Base-by-base conservation (phyloP, 1,140 invertebrate genomes). In the Cecropterus lyciades region DNA sequence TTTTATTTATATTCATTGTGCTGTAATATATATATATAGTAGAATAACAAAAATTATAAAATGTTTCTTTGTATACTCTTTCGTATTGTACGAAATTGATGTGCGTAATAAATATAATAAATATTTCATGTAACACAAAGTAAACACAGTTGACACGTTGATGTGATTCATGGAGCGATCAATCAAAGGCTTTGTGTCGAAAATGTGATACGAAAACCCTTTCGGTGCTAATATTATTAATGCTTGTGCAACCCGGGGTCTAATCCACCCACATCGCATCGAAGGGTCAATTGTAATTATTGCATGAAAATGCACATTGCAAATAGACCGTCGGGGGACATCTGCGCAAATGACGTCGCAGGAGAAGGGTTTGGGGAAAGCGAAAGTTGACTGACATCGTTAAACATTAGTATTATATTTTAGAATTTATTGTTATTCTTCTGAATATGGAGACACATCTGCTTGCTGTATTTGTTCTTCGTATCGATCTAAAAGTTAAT, bases 221-320 rank as follows among this genome's bases (percentile, higher is more conserved):
- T 81, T 73, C 40, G 56, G 59, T 52, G 24, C 56, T 49, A 51
- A 52, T 62, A 72, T 56, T 67, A 70, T 69, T 77, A 77, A 72
- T 66, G 67, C 71, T 80, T 75, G 70, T 72, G 69, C 73, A 75
- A 72, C 52, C 49, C 37, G 65, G 45, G 57, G 20, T 37, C 37
- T 67, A 67, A 73, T 73, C 55, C 76, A 73, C 79, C 79, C 74
- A 76, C 79, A 69, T 40, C 33, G 56, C 49, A 17, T 63, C 51
- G 66, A 27, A 71, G 74, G 68, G 71, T 74, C 73, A 70, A 48
- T 59, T 40, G 42, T 57, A 60, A 70, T 70, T 57, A 62, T 51
- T 49, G 57, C 49, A 55, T 66, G 64, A 74, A 30, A 79, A 78
- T 84, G 84, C 78, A 82, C 73, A 80, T 85, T 82, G 68, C 65